Evolutionary conservation across 2,797 vertebrate species (phyloP).

Genomic region (Sebastes taczanowskii): DNA sequence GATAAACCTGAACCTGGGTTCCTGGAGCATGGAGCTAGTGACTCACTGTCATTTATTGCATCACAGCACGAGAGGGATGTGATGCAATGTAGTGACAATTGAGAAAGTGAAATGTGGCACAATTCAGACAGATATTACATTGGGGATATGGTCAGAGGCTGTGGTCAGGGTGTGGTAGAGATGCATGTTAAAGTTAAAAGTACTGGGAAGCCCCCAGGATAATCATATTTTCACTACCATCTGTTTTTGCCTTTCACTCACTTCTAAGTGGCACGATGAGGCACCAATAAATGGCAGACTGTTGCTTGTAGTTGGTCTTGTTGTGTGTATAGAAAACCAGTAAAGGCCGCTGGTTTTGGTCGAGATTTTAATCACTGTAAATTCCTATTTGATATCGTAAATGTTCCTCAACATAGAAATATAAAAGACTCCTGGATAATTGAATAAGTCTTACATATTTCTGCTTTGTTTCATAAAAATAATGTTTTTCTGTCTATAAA

Average conservation of each 20-base stretch:
- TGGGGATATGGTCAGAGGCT: neutral
- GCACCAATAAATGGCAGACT: neutral
- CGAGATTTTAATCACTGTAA: neutral
- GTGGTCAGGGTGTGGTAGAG: neutral
- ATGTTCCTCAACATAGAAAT: neutral
- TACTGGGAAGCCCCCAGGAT: neutral
- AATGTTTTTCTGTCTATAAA: neutral
- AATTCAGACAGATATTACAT: neutral
- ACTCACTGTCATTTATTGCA: slow-evolving; percentile 35
- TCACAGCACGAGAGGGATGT: slow-evolving; percentile 17
- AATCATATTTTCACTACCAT: neutral
- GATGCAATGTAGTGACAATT: slow-evolving; percentile 44
- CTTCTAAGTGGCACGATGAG: neutral
- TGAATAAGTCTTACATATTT: neutral
- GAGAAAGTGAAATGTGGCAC: slow-evolving; percentile 14
- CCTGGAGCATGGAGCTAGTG: neutral
- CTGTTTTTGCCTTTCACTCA: neutral
- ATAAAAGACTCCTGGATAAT: neutral
- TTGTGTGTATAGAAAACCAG: neutral
- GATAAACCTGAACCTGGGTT: slow-evolving; percentile 3
- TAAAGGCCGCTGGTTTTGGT: neutral
- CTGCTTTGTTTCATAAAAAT: neutral
- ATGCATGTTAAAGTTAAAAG: neutral
- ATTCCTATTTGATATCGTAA: neutral
- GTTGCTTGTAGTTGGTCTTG: neutral